Base-by-base conservation (phyloP, 2,797 vertebrate genomes). In the Heterohyrax brucei region DNA sequence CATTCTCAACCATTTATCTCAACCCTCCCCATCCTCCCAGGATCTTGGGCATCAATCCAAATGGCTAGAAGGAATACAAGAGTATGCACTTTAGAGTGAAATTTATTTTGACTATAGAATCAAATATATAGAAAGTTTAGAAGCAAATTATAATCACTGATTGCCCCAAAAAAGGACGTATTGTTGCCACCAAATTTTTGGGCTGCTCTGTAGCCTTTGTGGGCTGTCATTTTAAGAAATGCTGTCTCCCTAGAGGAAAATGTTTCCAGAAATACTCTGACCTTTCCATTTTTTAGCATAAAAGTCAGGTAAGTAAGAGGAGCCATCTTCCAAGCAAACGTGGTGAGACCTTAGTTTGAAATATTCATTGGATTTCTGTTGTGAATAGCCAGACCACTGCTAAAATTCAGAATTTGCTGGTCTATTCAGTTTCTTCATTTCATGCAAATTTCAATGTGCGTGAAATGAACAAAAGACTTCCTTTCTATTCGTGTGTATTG, bases 371-470 rank as follows among this genome's bases (percentile, higher is more conserved):
- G 87, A 84, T 95, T 97, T 94, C 94, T 94, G 75, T 94, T 97
- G 61, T 97, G 94, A 97, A 96, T 93, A 96, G 89, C 53, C 89
- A 96, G 93, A 78, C 44, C 75, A 89, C 59, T 89, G 78, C 90
- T 95, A 88, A 96, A 96, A 96, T 96, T 93, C 95, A 84, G 92
- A 94, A 91, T 91, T 84, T 88, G 70, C 95, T 93, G 4, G 28
- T 92, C 95, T 95, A 95, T 95, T 96, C 89, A 96, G 75, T 30
- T 94, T 93, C 93, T 96, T 98, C 95, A 96, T 95, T 97, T 95
- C 84, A 97, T 97, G 96, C 95, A 97, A 97, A 97, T 97, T 93
- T 82, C 94, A 95, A 83, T 92, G 91, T 85, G 82, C 87, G 89
- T 64, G 64, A 97, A 96, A 95, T 94, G 95, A 95, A 97, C 95